Evolutionary conservation across 2,797 vertebrate species (phyloP).

Genomic region (Peromyscus nudipes): DNA sequence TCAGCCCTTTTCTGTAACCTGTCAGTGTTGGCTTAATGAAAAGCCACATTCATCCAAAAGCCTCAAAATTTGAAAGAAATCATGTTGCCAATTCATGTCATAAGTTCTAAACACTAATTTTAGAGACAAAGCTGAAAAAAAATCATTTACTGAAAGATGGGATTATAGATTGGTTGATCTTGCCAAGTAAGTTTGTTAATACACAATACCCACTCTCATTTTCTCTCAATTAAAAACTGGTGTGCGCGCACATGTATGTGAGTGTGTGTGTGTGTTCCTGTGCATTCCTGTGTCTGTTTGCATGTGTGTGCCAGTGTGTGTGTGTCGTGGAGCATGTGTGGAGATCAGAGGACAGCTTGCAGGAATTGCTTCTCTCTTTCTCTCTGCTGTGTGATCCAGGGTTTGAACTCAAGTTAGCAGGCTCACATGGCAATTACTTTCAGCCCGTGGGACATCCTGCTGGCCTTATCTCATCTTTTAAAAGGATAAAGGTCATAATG

Average conservation of each 20-base stretch:
- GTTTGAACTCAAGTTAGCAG: not conserved
- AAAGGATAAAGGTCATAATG: not conserved
- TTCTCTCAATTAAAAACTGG: not conserved
- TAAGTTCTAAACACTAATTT: constrained; percentile 25
- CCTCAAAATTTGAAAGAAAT: constrained; percentile 30
- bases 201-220: not conserved
- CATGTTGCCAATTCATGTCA: not conserved
- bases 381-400: not conserved
- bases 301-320: not conserved
- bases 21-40: not conserved
- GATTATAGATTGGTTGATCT: not conserved
- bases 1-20: not conserved
- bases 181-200: not conserved
- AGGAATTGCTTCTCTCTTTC: not conserved
- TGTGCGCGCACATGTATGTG: not conserved
- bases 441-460: not conserved
- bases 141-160: not conserved
- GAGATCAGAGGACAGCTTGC: not conserved
- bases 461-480: not conserved
- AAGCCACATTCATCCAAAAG: not conserved
- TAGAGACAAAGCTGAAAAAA: not conserved
- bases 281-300: not conserved
- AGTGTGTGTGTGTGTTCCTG: not conserved
- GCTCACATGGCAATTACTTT: too few species aligned
- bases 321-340: not conserved